Evolutionary conservation across 2,113 vertebrate genomes (phyloP), one percentile per base, ranked within the genome.

Genomic region (Toxotes chatareus): DNA sequence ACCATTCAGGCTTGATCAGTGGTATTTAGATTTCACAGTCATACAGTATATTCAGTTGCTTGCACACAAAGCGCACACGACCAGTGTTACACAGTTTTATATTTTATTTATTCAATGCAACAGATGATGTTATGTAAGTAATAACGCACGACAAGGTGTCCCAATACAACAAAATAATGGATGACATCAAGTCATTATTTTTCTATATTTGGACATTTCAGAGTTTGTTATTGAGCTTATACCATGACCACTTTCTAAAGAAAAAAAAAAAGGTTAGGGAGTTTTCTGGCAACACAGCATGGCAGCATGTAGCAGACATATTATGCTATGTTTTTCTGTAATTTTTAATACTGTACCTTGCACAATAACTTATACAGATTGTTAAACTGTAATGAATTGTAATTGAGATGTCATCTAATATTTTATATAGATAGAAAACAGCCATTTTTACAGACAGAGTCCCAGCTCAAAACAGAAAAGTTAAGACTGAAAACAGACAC

Each of bases 61-160:
- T n/a, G 11, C 53, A 83, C 38, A 64, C 40, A 74, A 11, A 67
- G 16, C 36, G 81, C 55, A 80, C 40, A 4, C 59, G 49, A 75
- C 7, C 19, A 63, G 9, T 21, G 27, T 68, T 17, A n/a, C 72
- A 83, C 56, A 61, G 44, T 76, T 75, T 69, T 53, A 60, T 61
- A 51, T 79, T 89, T 88, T 87, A 89, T 89, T 86, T 87, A 1
- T 34, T 83, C 80, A 79, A 64, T 79, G 80, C 70, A 84, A 77
- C 77, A 78, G 60, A 86, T 76, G 56, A 32, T 62, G 67, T 71
- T 13, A 36, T 31, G n/a, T 36, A 55, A 66, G 36, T 61, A 73
- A 51, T 63, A 79, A 73, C 8, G 9, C 74, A 77, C 8, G 11
- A 67, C 49, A 70, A 69, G 2, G 27, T 66, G 60, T 63, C 65